Conservation (phyloP, 2,113 vertebrate species). For the Chloebia gouldiae region DNA sequence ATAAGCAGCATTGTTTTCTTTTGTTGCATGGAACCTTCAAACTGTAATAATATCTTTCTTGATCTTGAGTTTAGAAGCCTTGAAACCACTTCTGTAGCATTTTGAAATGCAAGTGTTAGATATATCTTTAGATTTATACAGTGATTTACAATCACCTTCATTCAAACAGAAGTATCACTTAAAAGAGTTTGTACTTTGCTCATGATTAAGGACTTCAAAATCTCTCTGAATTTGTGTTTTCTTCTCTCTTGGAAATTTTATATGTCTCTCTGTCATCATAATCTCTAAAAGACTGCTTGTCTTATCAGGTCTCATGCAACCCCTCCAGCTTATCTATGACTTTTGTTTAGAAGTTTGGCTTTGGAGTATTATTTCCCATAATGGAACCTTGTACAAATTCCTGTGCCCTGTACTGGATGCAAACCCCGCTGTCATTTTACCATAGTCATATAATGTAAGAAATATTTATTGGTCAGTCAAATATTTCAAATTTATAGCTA, state of each 20-base stretch:
- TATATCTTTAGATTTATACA: neutral
- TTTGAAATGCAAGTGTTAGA: neutral
- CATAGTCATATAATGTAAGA: neutral
- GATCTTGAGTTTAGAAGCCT: neutral
- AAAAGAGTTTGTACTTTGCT: neutral
- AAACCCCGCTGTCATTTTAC: neutral
- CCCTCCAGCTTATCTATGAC: neutral
- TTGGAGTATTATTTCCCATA: neutral
- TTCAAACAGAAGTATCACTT: neutral
- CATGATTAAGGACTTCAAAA: neutral
- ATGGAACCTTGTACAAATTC: neutral
- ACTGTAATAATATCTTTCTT: neutral
- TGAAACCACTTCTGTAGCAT: neutral
- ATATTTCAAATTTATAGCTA: neutral
- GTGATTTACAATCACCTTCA: neutral
- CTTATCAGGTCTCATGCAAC: neutral
- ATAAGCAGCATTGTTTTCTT: neutral
- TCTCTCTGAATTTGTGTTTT: neutral
- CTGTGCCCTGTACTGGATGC: neutral
- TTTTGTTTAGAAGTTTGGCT: neutral
- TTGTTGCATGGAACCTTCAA: neutral
- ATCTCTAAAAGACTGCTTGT: neutral
- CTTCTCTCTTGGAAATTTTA: neutral
- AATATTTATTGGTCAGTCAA: neutral
- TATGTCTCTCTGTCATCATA: neutral